Conservation (phyloP, 1,140 invertebrate genomes). For the Magallana ariakensis region DNA sequence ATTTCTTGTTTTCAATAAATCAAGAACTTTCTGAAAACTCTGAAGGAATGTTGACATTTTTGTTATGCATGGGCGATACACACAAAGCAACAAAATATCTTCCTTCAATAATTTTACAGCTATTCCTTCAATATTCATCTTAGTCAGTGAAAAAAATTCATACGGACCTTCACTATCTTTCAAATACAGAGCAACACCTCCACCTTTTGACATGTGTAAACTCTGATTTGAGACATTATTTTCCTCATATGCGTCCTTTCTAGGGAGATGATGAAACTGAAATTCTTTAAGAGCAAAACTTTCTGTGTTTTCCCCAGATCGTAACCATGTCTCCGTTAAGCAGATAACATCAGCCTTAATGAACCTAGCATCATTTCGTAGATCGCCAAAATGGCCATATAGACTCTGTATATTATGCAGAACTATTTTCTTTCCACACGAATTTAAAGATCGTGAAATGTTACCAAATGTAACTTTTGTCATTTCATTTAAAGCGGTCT, state of each 20-base stretch:
- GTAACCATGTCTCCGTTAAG: conserved; percentile 46
- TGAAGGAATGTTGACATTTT: too few species aligned
- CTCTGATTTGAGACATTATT: not conserved
- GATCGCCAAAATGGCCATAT: not conserved
- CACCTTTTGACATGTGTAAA: not conserved
- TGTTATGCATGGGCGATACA: too few species aligned
- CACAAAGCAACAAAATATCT: too few species aligned
- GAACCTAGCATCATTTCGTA: not conserved
- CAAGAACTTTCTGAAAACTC: too few species aligned
- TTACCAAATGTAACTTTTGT: not conserved
- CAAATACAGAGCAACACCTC: not conserved
- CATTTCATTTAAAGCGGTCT: not conserved
- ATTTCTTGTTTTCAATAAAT: too few species aligned
- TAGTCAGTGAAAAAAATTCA: too few species aligned
- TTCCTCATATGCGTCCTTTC: not conserved
- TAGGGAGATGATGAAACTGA: not conserved
- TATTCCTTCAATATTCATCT: too few species aligned
- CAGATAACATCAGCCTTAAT: conserved; percentile 28
- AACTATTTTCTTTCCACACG: too few species aligned
- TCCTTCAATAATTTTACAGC: too few species aligned
- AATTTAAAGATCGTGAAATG: not conserved
- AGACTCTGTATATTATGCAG: conserved; percentile 39
- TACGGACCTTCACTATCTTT: too few species aligned
- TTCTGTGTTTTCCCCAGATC: not conserved
- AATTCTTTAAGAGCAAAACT: not conserved